Conservation (phyloP, 2,797 vertebrate species). For the Perodicticus potto region DNA sequence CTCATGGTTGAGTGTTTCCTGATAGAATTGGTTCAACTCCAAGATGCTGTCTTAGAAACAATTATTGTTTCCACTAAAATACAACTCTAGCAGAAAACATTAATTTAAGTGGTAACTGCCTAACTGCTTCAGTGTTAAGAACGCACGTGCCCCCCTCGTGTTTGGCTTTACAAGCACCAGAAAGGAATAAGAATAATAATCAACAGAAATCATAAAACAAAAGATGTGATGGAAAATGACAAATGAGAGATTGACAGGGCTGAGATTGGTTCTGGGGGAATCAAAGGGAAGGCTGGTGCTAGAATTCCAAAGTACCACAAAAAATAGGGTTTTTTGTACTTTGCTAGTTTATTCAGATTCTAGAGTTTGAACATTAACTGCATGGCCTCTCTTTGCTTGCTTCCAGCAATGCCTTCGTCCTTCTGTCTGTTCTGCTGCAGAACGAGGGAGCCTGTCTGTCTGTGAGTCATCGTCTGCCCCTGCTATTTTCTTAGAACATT, state of each 20-base stretch:
- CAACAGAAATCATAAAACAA: slow-evolving; percentile 56
- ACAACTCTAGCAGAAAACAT: slow-evolving; percentile 77
- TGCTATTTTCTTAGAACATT: neutral
- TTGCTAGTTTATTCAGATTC: slow-evolving; percentile 37
- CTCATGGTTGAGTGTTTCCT: slow-evolving; percentile 73
- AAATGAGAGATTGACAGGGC: neutral
- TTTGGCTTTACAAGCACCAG: slow-evolving; percentile 6
- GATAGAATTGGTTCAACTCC: slow-evolving; percentile 79
- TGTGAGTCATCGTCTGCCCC: neutral
- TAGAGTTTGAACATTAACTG: slow-evolving; percentile 57
- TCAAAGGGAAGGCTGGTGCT: neutral
- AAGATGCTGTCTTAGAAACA: slow-evolving; percentile 78
- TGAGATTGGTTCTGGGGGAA: neutral
- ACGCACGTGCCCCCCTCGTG: neutral
- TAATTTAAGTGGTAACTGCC: slow-evolving; percentile 77
- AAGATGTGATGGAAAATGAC: slow-evolving; percentile 52
- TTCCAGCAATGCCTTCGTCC: neutral
- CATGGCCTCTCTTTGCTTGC: neutral
- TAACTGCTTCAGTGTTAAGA: slow-evolving; percentile 60
- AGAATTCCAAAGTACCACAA: slow-evolving; percentile 14
- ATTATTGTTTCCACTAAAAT: slow-evolving; percentile 77
- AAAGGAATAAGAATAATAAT: slow-evolving; percentile 56
- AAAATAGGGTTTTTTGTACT: neutral
- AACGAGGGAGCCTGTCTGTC: neutral
- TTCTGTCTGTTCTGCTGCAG: neutral